Conservation (phyloP, 2,797 vertebrate genomes). For the Erethizon dorsatum region DNA sequence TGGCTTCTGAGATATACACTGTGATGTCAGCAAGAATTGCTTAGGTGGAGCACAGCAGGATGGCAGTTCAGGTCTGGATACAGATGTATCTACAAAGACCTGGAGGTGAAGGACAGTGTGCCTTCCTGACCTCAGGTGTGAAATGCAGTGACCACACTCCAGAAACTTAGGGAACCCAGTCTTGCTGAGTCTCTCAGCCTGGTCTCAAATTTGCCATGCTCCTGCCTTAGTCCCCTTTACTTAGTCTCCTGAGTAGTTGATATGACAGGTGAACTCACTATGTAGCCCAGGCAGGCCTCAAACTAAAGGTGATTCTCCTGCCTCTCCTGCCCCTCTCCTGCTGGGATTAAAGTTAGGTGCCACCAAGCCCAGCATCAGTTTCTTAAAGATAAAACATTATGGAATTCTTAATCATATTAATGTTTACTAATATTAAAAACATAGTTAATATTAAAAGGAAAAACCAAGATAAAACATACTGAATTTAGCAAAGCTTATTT, state of each 20-base stretch:
- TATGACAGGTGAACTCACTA: background rate
- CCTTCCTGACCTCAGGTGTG: background rate
- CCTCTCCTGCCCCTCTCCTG: too few relatives aligned
- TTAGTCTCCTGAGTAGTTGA: background rate
- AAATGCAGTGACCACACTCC: background rate
- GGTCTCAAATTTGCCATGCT: background rate
- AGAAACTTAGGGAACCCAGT: background rate
- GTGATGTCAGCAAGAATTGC: background rate
- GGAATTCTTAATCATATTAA: too few relatives aligned
- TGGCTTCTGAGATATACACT: background rate
- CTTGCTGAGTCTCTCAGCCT: background rate
- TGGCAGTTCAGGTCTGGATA: background rate
- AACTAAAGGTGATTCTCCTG: too few relatives aligned
- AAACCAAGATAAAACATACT: too few relatives aligned
- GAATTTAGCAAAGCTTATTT: too few relatives aligned
- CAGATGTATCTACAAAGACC: background rate
- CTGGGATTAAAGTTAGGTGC: too few relatives aligned
- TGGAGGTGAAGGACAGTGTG: background rate
- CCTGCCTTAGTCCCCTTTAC: background rate
- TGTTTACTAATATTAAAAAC: too few relatives aligned
- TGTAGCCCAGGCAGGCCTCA: too few relatives aligned
- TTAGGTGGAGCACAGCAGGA: background rate
- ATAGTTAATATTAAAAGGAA: too few relatives aligned
- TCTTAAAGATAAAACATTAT: too few relatives aligned
- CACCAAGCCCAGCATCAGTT: too few relatives aligned